Evolutionary conservation across 2,888 invertebrate genomes (phyloP).

Genomic region (Polyommatus iphigenia): DNA sequence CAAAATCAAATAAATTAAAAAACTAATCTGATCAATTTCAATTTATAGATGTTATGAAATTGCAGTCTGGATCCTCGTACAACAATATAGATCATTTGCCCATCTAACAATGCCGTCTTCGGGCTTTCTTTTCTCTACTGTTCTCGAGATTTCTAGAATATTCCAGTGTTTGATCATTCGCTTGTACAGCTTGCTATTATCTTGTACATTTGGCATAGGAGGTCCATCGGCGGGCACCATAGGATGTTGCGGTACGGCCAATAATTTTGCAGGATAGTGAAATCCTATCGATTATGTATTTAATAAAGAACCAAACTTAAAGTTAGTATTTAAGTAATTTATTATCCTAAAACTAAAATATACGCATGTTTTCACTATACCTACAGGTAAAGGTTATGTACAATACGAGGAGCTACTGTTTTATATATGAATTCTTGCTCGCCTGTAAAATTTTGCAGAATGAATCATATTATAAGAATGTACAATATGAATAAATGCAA

Average conservation of each 20-base stretch:
- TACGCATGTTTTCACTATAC: slow-evolving; percentile 81
- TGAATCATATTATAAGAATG: slow-evolving; percentile 80
- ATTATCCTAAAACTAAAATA: slow-evolving; percentile 80
- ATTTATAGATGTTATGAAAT: not conserved
- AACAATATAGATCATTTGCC: not conserved
- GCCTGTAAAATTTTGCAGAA: slow-evolving; percentile 82
- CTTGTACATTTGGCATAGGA: slow-evolving; percentile 70
- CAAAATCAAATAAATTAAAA: not conserved
- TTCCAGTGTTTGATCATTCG: slow-evolving; percentile 23
- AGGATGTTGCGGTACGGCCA: slow-evolving; percentile 58
- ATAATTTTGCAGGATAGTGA: slow-evolving; percentile 75
- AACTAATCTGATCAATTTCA: not conserved
- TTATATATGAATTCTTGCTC: slow-evolving; percentile 82
- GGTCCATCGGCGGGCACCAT: slow-evolving; percentile 79
- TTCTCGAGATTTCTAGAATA: slow-evolving; percentile 21
- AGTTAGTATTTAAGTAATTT: slow-evolving; percentile 81
- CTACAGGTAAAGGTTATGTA: slow-evolving; percentile 78
- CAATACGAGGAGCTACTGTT: slow-evolving; percentile 80
- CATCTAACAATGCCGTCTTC: not conserved
- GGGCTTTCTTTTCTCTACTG: slow-evolving; percentile 23
- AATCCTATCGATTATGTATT: slow-evolving; percentile 80
- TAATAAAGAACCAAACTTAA: slow-evolving; percentile 81
- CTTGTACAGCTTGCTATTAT: slow-evolving; percentile 29
- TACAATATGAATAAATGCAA: slow-evolving; percentile 81
- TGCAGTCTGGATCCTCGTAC: not conserved